Base-by-base conservation (phyloP, 1,140 invertebrate genomes). In the Marisa cornuarietis region DNA sequence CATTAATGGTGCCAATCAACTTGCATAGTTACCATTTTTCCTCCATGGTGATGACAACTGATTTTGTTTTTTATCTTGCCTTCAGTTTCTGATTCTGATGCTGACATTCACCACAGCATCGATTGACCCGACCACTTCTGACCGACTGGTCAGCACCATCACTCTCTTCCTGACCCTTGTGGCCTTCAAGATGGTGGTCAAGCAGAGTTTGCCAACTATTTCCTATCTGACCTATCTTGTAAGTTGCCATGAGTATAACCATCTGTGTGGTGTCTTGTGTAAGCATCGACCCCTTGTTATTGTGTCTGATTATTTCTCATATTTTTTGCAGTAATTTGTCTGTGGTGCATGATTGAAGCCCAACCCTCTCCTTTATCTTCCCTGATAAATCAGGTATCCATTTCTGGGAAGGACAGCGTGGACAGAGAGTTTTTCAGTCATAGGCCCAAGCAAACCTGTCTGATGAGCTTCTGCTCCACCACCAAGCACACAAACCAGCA, bases 141-240 rank as follows among this genome's bases (percentile, higher is more conserved):
- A 90, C 66, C 79, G 88, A 68, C 83, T 90, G 14, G 82, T 81
- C 26, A 78, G 88, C n/a, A 88, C 84, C 58, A 87, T 90, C 79
- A 90, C 88, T 9, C 82, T 90, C n/a, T 85, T 90, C 76, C 83
- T 91, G 26, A 90, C 90, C n/a, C 80, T 84, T 68, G 86, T 90
- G 3, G 86, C 89, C 26, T 90, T 90, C 74, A 90, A 90, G 80
- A 85, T 90, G 61, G 87, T 90, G 8, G 87, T 90, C 49, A 89
- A 89, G 71, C 84, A 88, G 80, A 87, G 83, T 72, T 80, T 90
- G 42, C 89, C 89, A 49, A 87, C 85, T 14, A 87, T 90, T 42
- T 89, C 88, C 10, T 90, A 90, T 71, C 79, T 90, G 16, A 90
- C 89, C 14, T 89, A 88, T 69, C 79, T 90, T 79, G 90, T 90